A percentile compares a stretch with the other conserved stretches of the same genome.
phyloP scores from a whole-genome alignment of 2,113 vertebrate species.

The Ahaetulla prasina region DNA sequence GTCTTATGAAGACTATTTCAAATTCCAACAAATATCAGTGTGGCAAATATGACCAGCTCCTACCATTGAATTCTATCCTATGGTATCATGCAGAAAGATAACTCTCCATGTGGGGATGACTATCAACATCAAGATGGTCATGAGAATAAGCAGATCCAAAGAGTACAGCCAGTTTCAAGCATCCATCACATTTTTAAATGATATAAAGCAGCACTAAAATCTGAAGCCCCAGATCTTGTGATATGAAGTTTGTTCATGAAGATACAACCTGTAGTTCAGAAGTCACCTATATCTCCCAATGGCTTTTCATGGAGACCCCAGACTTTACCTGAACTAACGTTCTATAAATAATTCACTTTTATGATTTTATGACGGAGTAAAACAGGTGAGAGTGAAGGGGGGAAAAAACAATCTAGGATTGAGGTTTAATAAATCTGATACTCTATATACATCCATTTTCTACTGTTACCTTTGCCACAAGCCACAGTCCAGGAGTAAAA shows the following conservation, averaged over 20 bases:
- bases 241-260: neutral
- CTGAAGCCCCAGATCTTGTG: neutral
- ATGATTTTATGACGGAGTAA: neutral
- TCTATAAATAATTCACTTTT: neutral
- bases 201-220: neutral
- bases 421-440: neutral
- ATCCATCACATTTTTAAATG: neutral
- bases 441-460: neutral
- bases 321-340: neutral
- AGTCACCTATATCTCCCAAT: neutral
- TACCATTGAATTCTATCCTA: neutral
- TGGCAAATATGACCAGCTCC: neutral
- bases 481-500: neutral
- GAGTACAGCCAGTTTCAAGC: neutral
- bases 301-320: neutral
- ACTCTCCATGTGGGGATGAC: neutral
- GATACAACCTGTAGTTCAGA: neutral
- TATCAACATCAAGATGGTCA: neutral
- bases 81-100: neutral
- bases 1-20: neutral
- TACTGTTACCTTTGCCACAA: neutral
- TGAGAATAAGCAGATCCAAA: neutral
- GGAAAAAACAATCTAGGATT: neutral
- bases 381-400: neutral
- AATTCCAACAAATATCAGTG: neutral